These are phyloP conservation scores for Pithys albifrons DNA, from an alignment of 2,113 vertebrate species.

Conservation along the genomic window DNA sequence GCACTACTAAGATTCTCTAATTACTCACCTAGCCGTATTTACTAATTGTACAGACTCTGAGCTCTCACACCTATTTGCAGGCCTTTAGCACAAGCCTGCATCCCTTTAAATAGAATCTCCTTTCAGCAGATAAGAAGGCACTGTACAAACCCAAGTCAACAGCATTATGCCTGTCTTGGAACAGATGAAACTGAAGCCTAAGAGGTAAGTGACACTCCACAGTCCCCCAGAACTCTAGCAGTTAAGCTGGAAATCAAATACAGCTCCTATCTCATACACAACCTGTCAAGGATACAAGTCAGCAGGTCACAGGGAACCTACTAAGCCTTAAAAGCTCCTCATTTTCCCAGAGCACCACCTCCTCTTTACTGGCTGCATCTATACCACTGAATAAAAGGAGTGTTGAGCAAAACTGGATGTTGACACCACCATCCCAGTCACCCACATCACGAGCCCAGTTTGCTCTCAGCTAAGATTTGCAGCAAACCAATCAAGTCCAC, in stretches of 20 bases:
- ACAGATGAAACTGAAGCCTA: not conserved
- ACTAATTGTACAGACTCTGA: not conserved
- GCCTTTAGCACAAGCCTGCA: not conserved
- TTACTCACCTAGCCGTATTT: not conserved
- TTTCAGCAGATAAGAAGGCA: not conserved
- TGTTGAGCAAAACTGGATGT: not conserved
- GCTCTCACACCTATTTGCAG: not conserved
- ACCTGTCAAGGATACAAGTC: not conserved
- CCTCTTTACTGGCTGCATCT: not conserved
- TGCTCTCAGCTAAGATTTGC: not conserved
- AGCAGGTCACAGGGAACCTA: not conserved
- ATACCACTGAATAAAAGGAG: not conserved
- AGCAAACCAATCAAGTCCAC: not conserved
- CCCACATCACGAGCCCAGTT: not conserved
- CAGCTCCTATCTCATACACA: not conserved
- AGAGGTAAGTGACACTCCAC: not conserved
- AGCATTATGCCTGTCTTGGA: not conserved
- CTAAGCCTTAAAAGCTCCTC: not conserved
- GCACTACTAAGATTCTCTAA: not conserved
- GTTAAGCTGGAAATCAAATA: not conserved
- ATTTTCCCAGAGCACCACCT: not conserved
- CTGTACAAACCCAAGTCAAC: not conserved
- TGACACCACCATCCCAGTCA: not conserved
- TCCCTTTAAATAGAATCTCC: not conserved
- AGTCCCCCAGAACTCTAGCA: not conserved